Evolutionary conservation across 2,888 invertebrate species (phyloP), one percentile per base, ranked within the genome.

Genomic region (Apamea crenata): DNA sequence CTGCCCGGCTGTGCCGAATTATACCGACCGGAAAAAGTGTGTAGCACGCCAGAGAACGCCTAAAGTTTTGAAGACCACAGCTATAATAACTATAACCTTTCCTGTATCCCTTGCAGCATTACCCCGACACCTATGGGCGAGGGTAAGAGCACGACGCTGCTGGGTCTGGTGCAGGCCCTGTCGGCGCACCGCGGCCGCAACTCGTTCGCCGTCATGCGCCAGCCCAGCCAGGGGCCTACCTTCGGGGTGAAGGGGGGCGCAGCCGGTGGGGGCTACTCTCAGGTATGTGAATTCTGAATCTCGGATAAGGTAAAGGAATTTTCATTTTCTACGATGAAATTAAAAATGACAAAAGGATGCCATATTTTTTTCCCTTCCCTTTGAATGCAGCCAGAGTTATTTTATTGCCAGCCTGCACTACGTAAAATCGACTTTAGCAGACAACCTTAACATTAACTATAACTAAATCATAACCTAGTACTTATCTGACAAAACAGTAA

Each of bases 91-190:
- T 18, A 21, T 25, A n/a, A 56, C 25, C 56, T 56, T 56, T 56
- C 12, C 56, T 56, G 56, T n/a, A 12, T 50, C 36, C 50, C 59
- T 89, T 91, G 25, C 94, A 99, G 99, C 29, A 99, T 99, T 74
- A 99, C 99, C 0, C 99, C 99, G 0, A 99, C 99, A 0, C 99
- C 99, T 0, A 97, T 99, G n/a, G 99, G 99, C 2, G 99, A 99
- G 97, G 99, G 99, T 53, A 99, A 99, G 97, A 99, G 99, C 91
- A 99, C 99, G 0, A 99, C 99, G 0, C 97, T 99, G 0, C 97
- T 99, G 82, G 99, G 99, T 4, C 95, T 99, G 86, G 98, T 98
- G 8, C 99, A 99, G 95, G 99, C 99, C 2, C 96, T 99, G 76
- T 98, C 98, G 1, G 99, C 98, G 0, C 99, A 99, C 91, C 98